Base-by-base conservation (phyloP, 2,113 vertebrate species). In the Marmota flaviventris region DNA sequence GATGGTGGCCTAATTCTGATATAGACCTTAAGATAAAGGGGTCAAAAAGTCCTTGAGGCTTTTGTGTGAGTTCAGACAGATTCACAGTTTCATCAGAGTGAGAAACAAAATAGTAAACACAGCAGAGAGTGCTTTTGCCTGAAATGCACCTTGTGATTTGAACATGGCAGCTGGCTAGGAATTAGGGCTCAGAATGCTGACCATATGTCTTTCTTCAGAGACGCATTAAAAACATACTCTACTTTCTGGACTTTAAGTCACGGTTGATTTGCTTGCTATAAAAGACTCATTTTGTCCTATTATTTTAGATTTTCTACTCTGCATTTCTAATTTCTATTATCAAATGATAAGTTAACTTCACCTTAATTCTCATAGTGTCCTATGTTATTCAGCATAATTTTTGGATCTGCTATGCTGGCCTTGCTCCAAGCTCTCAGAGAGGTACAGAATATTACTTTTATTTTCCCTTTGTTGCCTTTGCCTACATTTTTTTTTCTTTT, bases 221-320 rank as follows among this genome's bases (percentile, higher is more conserved):
- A 72, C 78, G 32, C 32, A 34, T 84, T 89, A 65, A 84, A 87
- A 92, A 89, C 39, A 76, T 61, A 70, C 87, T 63, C n/a, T 51
- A 16, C 61, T 96, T 87, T 53, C 53, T 72, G 84, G 39, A 91
- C 76, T 48, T 69, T 87, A 72, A 85, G 56, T 73, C 81, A 81
- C 45, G 48, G 53, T 72, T 92, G 70, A 89, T 89, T 84, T 89
- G 27, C 70, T 77, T 73, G 42, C n/a, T 78, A 45, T 85, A 53
- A 88, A 87, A 94, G 70, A 92, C 8, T 83, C 51, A 77, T 89
- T 72, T 81, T 84, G 42, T 63, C 6, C 51, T 89, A 72, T 34
- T 92, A 83, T 84, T 94, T 89, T 88, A 94, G 42, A 70, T 53
- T 92, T 89, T 94, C 51, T 77, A 53, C 45, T 89, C 53, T 89